These are phyloP conservation scores for Euthynnus affinis DNA, from an alignment of 2,797 vertebrate species.

Conservation along the genomic window DNA sequence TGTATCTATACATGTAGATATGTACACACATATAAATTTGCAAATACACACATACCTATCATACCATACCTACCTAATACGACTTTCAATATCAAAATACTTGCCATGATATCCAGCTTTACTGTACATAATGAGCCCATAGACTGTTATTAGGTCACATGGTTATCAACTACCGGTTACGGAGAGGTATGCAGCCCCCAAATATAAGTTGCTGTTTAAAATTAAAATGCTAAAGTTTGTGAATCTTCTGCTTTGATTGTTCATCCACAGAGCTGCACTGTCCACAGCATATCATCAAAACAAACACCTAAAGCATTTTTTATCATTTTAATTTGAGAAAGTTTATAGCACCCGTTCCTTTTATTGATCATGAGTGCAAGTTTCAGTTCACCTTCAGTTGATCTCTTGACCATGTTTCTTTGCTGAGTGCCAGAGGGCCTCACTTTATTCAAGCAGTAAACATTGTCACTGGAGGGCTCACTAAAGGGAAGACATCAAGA, in stretches of 20 bases:
- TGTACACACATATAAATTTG: too few species aligned
- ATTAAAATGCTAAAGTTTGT: neutral
- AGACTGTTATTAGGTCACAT: too few species aligned
- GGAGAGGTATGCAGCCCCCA: neutral
- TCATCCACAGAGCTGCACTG: neutral
- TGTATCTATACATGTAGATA: too few species aligned
- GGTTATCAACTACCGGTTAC: too few species aligned
- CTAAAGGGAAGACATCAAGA: neutral
- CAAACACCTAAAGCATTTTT: neutral
- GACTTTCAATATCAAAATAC: too few species aligned
- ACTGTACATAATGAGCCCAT: too few species aligned
- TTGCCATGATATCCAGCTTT: too few species aligned
- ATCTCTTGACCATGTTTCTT: neutral
- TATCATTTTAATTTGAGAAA: neutral
- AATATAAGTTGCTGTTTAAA: neutral
- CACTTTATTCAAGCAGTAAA: constrained; percentile 4
- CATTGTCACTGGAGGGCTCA: constrained; percentile 7
- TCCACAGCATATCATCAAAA: neutral
- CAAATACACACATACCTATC: too few species aligned
- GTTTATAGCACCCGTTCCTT: neutral
- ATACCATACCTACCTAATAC: too few species aligned
- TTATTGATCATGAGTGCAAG: neutral
- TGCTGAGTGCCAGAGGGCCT: neutral
- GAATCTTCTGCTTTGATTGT: neutral
- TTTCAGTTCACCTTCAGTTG: neutral